These are phyloP conservation scores for Pseudomyrmex concolor DNA, from an alignment of 1,140 invertebrate genomes.

Conservation along the genomic window DNA sequence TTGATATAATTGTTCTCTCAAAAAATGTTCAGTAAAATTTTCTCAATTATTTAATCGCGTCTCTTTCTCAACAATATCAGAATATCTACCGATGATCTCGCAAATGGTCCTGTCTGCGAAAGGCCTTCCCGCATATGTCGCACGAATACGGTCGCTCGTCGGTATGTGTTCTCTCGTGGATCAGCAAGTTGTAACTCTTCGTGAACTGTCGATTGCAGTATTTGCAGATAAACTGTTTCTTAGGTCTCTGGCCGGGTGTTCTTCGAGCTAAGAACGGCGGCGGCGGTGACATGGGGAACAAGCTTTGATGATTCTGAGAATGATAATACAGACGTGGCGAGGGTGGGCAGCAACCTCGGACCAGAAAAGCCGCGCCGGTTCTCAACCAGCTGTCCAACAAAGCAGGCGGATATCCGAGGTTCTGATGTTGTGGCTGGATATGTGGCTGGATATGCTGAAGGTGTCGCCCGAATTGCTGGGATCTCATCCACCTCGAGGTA, in stretches of 20 bases:
- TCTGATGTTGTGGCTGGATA: constrained; percentile 65
- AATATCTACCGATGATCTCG: constrained; percentile 92
- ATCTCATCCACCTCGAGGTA: constrained; percentile 10
- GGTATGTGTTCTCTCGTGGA: constrained; percentile 97
- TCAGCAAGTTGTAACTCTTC: constrained; percentile 98
- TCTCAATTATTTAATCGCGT: too few species aligned
- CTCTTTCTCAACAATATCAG: too few species aligned
- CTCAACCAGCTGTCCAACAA: constrained; percentile 90
- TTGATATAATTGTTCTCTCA: too few species aligned
- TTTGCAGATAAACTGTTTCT: constrained; percentile 98
- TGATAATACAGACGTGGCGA: constrained; percentile 79
- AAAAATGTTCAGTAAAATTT: too few species aligned
- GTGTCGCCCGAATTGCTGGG: constrained; percentile 75
- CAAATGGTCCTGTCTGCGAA: constrained; percentile 96
- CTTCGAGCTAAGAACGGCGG: constrained; percentile 82
- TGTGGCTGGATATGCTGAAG: too few species aligned
- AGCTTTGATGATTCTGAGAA: constrained; percentile 76
- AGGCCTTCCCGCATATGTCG: constrained; percentile 97
- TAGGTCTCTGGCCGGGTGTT: constrained; percentile 88
- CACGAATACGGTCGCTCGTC: constrained; percentile 98
- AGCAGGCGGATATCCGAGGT: constrained; percentile 85
- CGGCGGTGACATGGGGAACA: constrained; percentile 83
- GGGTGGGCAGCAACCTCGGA: constrained; percentile 77
- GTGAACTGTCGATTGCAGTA: constrained; percentile 97
- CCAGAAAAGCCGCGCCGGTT: constrained; percentile 86